Base-by-base conservation (phyloP, 1,140 invertebrate species). In the Bicyclus anynana region DNA sequence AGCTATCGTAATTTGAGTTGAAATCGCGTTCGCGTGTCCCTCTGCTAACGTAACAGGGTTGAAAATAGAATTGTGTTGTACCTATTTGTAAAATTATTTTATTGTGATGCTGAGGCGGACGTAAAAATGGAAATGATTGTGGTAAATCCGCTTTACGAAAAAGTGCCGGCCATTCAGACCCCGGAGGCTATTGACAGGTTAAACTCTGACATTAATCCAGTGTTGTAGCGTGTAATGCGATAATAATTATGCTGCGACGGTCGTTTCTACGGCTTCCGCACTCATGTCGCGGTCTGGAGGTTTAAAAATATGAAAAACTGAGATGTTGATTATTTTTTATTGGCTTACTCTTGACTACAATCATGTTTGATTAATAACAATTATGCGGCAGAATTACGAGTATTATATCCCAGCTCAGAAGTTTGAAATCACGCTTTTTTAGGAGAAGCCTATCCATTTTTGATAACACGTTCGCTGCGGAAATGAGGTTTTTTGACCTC, bases 101-200 rank as follows among this genome's bases (percentile, higher is more conserved):
- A 26, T 14, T 42, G 23, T 40, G 42, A 42, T 29, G 35, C 50
- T 21, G 23, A 18, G 20, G 46, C 48, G 9, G 29, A 54, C 40
- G 42, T 33, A 53, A 63, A 67, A 67, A 63, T 66, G 55, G 59
- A 59, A 60, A 63, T 62, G 60, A 48, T 38, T 54, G 47, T 29
- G 21, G 29, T 61, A 65, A 67, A 67, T 64, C 61, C 57, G 50
- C 61, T 64, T 64, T 64, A 50, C 29, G 57, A 48, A 56, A 58
- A 59, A 67, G 47, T 62, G 51, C 37, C 46, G 53, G 35, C 51
- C 27, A 58, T 55, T 56, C 48, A 17, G 27, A 48, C 55, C 17
- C 29, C n/a, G n/a, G 29, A 33, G 37, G 53, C 51, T 52, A 64
- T 59, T 57, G 60, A 67, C 65, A 65, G 51, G 37, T 33, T 29